Evolutionary conservation across 2,888 invertebrate species (phyloP).

Genomic region (Megalurothrips usitatus): DNA sequence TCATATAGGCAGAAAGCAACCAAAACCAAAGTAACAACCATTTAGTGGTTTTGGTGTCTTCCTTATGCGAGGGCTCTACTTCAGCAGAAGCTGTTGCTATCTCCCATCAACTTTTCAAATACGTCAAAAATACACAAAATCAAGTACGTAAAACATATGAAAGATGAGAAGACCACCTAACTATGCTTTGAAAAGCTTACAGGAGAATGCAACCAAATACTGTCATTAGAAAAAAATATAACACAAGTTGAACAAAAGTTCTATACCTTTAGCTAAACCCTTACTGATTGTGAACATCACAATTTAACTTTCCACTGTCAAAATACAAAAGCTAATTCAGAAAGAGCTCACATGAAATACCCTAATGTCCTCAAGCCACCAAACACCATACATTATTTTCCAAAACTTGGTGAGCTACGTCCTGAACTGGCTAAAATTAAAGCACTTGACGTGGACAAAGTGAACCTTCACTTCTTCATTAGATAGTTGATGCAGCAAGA

Average conservation of each 20-base stretch:
- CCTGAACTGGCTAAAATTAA: background rate
- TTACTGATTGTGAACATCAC: background rate
- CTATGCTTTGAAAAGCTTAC: background rate
- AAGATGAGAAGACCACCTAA: background rate
- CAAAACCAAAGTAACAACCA: background rate
- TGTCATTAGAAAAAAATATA: background rate
- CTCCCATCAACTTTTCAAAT: background rate
- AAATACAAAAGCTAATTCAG: background rate
- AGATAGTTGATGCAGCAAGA: background rate
- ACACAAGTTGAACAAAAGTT: background rate
- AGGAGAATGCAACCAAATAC: background rate
- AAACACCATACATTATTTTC: conserved; percentile 9
- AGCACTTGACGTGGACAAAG: background rate
- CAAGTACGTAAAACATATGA: background rate
- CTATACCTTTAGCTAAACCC: background rate
- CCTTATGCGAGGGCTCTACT: background rate
- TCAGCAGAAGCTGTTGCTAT: background rate
- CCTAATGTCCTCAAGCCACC: conserved; percentile 11
- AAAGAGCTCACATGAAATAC: conserved; percentile 6
- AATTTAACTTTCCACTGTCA: background rate
- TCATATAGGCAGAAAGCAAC: background rate
- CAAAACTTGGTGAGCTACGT: conserved; percentile 13
- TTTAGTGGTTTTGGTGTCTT: background rate
- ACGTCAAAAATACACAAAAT: background rate
- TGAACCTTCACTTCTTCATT: background rate